Base-by-base conservation (phyloP, 1,140 invertebrate species). In the Chironomus tepperi region DNA sequence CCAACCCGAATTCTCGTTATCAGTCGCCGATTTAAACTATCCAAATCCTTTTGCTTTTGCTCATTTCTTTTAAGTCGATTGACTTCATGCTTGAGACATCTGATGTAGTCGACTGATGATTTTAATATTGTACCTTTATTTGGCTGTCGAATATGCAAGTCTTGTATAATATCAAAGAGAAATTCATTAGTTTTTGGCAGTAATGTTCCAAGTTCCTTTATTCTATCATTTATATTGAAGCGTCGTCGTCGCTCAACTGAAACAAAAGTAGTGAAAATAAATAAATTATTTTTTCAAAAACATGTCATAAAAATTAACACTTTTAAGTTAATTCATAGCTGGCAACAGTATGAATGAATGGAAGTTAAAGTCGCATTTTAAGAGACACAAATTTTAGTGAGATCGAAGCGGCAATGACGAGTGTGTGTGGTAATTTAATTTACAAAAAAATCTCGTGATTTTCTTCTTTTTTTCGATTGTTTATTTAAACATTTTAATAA, bases 221-320 rank as follows among this genome's bases (percentile, higher is more conserved):
- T 99, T 79, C 96, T 87, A 83, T 99, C 97, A 85, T 99, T 99
- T 78, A 99, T 99, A 83, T 99, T 98, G 83, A 97, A 98, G 73
- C 97, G 88, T 77, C 97, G 86, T 77, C 96, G 87, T 79, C 97
- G 88, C 86, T 99, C 97, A 86, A 99, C 90, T 92, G 83, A 75
- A 87, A 87, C 75, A 79, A 57, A 34, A 34, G 5, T 57, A n/a
- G 47, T n/a, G 47, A 57, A n/a, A 57, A n/a, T 57, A n/a, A 57
- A 57, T 57, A 57, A 57, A 57, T 57, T n/a, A 57, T 12, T 34
- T 34, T 34, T 34, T 34, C 5, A 34, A n/a, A 57, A n/a, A 57
- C 47, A 57, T 57, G 47, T 57, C 47, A n/a, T 57, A 12, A 57
- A 57, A 57, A 57, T 57, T 57, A 57, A 3, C 47, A 57, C 47